phyloP scores from a whole-genome alignment of 1,140 invertebrate species.

The Drosophila albomicans region DNA sequence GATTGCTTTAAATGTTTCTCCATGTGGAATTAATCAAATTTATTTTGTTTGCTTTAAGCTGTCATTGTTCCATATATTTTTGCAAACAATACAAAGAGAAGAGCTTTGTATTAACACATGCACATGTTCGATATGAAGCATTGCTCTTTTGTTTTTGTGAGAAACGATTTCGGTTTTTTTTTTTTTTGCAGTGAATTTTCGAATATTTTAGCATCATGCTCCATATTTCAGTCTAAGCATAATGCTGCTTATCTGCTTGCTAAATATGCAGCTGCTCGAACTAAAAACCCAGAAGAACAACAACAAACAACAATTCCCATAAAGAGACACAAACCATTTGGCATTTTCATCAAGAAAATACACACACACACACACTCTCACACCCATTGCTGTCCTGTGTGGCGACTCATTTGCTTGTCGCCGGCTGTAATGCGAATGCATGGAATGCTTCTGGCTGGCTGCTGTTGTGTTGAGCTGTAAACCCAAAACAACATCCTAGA shows the following conservation, averaged over 20 bases:
- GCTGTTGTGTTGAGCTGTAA: slow-evolving; percentile 52
- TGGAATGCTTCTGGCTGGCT: slow-evolving; percentile 46
- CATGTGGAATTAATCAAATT: background rate
- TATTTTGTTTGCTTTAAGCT: background rate
- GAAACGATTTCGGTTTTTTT: background rate
- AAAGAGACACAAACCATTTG: slow-evolving; percentile 81
- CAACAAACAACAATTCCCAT: slow-evolving; percentile 81
- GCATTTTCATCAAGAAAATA: slow-evolving; percentile 72
- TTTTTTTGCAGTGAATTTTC: slow-evolving; percentile 17
- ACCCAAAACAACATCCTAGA: slow-evolving; percentile 50
- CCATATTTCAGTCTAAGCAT: slow-evolving; percentile 34
- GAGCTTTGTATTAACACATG: slow-evolving; percentile 2
- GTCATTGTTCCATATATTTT: background rate
- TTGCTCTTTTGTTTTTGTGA: background rate
- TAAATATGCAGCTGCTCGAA: slow-evolving; percentile 65
- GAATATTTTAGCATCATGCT: slow-evolving; percentile 12
- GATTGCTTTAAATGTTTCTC: background rate
- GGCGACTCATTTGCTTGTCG: slow-evolving; percentile 67
- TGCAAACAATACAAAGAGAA: background rate
- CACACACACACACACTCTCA: slow-evolving; percentile 43
- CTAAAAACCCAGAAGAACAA: slow-evolving; percentile 68
- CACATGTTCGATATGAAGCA: background rate
- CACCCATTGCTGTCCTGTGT: slow-evolving; percentile 14
- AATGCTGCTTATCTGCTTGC: slow-evolving; percentile 68
- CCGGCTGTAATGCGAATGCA: slow-evolving; percentile 73